phyloP scores from a whole-genome alignment of 2,888 invertebrate genomes.

The Mesoligia furuncula region DNA sequence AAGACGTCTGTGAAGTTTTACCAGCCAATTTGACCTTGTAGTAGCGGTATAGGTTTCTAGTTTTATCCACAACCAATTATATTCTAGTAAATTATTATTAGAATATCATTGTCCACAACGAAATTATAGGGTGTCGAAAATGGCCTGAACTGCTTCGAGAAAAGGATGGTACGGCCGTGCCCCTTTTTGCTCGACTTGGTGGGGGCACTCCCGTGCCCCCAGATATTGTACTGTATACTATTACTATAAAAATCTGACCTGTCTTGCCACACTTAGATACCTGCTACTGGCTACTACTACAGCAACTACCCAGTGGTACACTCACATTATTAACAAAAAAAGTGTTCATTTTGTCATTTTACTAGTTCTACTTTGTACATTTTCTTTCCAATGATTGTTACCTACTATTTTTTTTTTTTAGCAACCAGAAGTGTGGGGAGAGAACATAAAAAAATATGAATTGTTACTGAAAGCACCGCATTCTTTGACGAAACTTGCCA shows the following conservation, averaged over 20 bases:
- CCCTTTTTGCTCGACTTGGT: no score
- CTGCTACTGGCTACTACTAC: neutral
- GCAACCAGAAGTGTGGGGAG: constrained; percentile 20
- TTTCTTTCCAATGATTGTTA: neutral
- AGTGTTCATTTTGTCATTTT: neutral
- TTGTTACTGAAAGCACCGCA: constrained; percentile 63
- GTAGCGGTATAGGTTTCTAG: neutral
- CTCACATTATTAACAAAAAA: neutral
- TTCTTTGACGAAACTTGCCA: constrained; percentile 76
- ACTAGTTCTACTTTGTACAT: neutral
- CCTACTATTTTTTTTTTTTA: constrained; percentile 23
- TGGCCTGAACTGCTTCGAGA: no score
- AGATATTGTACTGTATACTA: neutral
- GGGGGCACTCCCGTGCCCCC: no score
- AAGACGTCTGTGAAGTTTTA: neutral
- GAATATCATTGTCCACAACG: no score
- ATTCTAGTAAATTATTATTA: no score
- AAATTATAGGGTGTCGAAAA: no score
- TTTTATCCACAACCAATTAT: no score
- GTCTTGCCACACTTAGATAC: neutral
- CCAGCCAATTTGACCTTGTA: neutral
- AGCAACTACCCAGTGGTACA: neutral
- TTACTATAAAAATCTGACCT: neutral
- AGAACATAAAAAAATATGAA: constrained; percentile 27
- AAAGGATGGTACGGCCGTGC: no score